Conservation (phyloP, 1,140 invertebrate species). For the Drosophila murphyi region DNA sequence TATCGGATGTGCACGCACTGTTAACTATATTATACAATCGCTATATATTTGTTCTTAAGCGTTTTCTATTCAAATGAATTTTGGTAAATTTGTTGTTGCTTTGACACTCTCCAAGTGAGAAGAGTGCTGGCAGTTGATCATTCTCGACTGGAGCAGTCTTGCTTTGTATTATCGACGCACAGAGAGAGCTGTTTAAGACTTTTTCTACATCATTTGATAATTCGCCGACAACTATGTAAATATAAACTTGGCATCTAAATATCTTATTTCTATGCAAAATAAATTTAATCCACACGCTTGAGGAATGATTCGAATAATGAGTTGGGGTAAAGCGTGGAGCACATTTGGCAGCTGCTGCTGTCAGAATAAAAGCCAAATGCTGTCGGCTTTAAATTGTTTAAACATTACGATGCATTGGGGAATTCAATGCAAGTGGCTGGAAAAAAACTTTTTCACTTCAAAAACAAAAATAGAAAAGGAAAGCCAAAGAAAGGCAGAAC, state of each 20-base stretch:
- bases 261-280: not conserved
- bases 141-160: too few relatives aligned
- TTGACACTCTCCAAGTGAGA: too few relatives aligned
- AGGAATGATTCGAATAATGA: constrained; percentile 11
- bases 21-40: too few relatives aligned
- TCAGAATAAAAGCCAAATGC: constrained; percentile 71
- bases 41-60: too few relatives aligned
- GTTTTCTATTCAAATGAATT: too few relatives aligned
- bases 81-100: too few relatives aligned
- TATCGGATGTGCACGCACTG: too few relatives aligned
- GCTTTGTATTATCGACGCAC: too few relatives aligned
- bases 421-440: constrained; percentile 69
- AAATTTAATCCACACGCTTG: not conserved
- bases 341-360: constrained; percentile 67
- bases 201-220: too few relatives aligned
- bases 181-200: too few relatives aligned
- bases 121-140: too few relatives aligned
- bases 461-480: constrained; percentile 54
- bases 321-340: not conserved
- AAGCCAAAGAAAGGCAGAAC: constrained; percentile 57
- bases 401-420: constrained; percentile 84
- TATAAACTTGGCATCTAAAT: not conserved
- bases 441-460: constrained; percentile 62
- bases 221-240: too few relatives aligned
- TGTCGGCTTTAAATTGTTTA: constrained; percentile 76